Conservation (phyloP, 2,113 vertebrate species). For the Saccopteryx leptura region DNA sequence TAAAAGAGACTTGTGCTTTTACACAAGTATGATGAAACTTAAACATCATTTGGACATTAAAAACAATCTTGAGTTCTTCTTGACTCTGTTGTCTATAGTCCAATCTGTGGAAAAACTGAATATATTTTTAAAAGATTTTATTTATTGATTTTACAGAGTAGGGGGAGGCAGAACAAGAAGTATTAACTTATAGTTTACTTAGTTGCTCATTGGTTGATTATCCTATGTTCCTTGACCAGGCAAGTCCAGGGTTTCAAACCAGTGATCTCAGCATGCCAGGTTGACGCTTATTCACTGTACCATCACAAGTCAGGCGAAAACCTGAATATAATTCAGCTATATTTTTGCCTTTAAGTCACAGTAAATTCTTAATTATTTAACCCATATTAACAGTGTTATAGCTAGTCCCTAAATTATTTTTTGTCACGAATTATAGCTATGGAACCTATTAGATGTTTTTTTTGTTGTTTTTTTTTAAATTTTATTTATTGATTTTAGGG, state of each 20-base stretch:
- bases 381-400: slow-evolving; percentile 6
- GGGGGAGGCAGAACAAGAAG: too few species aligned
- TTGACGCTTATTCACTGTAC: too few species aligned
- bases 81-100: not conserved
- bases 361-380: slow-evolving; percentile 47
- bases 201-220: too few species aligned
- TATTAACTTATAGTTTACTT: too few species aligned
- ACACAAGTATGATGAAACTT: too few species aligned
- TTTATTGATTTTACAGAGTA: too few species aligned
- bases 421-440: not conserved
- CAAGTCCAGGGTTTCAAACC: too few species aligned
- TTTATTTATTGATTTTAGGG: too few species aligned
- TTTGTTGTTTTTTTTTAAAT: not conserved
- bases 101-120: slow-evolving; percentile 6
- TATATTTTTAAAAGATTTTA: too few species aligned
- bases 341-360: slow-evolving; percentile 39
- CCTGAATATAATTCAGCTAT: slow-evolving; percentile 20
- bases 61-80: slow-evolving; percentile 19
- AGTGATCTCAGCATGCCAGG: too few species aligned
- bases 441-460: not conserved
- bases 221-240: too few species aligned
- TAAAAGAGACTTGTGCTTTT: not conserved
- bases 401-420: slow-evolving; percentile 20
- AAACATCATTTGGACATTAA: slow-evolving; percentile 11
- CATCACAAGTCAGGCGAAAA: not conserved